phyloP scores from a whole-genome alignment of 2,797 vertebrate species.

The Hirundo rustica region DNA sequence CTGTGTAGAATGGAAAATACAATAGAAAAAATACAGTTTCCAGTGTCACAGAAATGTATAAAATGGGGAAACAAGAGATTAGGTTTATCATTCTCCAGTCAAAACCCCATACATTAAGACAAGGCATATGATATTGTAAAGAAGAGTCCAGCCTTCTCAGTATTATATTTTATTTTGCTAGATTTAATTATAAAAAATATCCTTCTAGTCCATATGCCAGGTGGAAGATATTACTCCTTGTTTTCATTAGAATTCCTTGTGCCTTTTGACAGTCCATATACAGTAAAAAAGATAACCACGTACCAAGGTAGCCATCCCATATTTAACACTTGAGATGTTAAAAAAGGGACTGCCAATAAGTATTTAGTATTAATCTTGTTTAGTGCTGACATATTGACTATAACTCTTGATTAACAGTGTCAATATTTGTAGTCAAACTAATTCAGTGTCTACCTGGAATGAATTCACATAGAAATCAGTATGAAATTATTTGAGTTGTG shows the following conservation, averaged over 20 bases:
- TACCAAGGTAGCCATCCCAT: neutral
- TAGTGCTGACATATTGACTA: neutral
- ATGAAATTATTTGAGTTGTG: neutral
- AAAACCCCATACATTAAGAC: neutral
- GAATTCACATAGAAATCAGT: neutral
- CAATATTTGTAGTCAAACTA: neutral
- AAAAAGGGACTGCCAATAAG: neutral
- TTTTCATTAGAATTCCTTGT: neutral
- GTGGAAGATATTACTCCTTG: neutral
- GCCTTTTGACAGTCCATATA: neutral
- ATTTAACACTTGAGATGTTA: neutral
- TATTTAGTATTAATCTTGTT: neutral
- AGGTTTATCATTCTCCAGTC: neutral
- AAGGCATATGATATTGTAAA: neutral
- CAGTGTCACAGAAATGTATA: neutral
- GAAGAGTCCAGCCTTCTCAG: neutral
- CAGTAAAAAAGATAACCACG: neutral
- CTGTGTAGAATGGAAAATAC: neutral
- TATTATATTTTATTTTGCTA: neutral
- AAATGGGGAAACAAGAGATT: neutral
- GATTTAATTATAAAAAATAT: neutral
- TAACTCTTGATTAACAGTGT: neutral
- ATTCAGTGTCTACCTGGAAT: neutral
- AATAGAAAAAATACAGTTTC: neutral
- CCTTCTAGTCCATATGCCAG: neutral